Conservation (phyloP, 2,113 vertebrate genomes). For the Centropus unirufus region DNA sequence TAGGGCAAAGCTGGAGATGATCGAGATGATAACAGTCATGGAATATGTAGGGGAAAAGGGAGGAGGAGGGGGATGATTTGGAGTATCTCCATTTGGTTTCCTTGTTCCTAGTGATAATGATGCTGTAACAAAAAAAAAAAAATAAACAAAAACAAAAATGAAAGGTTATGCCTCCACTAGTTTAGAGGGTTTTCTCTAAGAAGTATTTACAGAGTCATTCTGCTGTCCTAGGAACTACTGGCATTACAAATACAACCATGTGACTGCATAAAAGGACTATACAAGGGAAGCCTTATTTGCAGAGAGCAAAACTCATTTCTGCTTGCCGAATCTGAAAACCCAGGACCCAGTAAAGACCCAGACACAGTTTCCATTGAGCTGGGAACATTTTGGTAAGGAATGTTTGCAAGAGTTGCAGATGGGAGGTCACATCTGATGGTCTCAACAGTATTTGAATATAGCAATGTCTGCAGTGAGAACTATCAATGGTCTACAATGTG, state of each 20-base stretch:
- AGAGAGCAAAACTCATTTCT: background rate
- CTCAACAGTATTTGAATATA: slow-evolving; percentile 10
- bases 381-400: background rate
- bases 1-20: slow-evolving; percentile 85
- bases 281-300: background rate
- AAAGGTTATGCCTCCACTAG: background rate
- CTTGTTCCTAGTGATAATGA: slow-evolving; percentile 71
- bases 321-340: background rate
- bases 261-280: background rate
- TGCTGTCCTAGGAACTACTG: background rate
- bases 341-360: background rate
- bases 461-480: background rate
- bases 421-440: background rate
- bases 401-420: background rate
- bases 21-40: slow-evolving; percentile 90
- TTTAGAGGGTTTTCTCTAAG: background rate
- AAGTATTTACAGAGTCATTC: background rate
- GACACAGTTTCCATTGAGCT: background rate
- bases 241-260: background rate
- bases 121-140: slow-evolving; percentile 60
- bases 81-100: slow-evolving; percentile 73
- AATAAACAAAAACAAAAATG: slow-evolving; percentile 22
- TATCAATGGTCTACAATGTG: background rate
- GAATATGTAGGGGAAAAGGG: slow-evolving; percentile 85
- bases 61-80: slow-evolving; percentile 49